These are phyloP conservation scores for Epistrophella euchroma DNA, from an alignment of 2,888 invertebrate species.

Conservation along the genomic window DNA sequence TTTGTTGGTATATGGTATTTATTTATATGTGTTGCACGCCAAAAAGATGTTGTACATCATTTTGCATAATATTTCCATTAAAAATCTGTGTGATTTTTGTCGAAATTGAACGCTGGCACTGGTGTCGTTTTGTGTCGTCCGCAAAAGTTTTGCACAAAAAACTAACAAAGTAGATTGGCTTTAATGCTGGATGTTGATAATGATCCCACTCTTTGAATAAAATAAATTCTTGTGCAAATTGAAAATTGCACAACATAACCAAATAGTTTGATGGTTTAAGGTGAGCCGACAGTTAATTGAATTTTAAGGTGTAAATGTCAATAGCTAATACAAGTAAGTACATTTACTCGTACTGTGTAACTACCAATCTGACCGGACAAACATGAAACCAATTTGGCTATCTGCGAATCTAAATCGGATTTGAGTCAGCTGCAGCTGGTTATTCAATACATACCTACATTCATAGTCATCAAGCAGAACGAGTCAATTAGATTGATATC, in stretches of 20 bases:
- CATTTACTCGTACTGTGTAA: background rate
- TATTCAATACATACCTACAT: conserved; percentile 15
- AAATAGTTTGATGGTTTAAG: conserved; percentile 36
- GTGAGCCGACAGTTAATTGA: conserved; percentile 58
- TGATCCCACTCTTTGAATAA: conserved; percentile 1
- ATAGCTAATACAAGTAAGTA: background rate
- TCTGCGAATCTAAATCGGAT: conserved; percentile 55
- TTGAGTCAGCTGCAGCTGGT: conserved; percentile 42
- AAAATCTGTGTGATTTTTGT: conserved; percentile 54
- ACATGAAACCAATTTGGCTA: conserved; percentile 67
- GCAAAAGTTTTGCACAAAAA: conserved; percentile 24
- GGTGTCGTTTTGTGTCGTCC: conserved; percentile 11
- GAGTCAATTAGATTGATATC: conserved; percentile 65
- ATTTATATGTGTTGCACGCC: conserved; percentile 29
- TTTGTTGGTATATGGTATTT: conserved; percentile 8
- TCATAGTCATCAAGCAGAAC: conserved; percentile 4
- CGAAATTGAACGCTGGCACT: conserved; percentile 16
- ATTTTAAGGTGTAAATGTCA: conserved; percentile 72
- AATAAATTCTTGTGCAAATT: conserved; percentile 16
- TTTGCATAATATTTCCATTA: conserved; percentile 66
- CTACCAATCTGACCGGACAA: conserved; percentile 26
- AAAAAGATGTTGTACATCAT: conserved; percentile 67
- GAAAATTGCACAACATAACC: conserved; percentile 49
- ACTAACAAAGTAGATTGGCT: conserved; percentile 51
- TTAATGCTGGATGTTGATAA: conserved; percentile 39